A percentile compares a stretch with the other conserved stretches of the same genome.
Conservation (phyloP, 2,113 vertebrate species). For the Strix aluco region DNA sequence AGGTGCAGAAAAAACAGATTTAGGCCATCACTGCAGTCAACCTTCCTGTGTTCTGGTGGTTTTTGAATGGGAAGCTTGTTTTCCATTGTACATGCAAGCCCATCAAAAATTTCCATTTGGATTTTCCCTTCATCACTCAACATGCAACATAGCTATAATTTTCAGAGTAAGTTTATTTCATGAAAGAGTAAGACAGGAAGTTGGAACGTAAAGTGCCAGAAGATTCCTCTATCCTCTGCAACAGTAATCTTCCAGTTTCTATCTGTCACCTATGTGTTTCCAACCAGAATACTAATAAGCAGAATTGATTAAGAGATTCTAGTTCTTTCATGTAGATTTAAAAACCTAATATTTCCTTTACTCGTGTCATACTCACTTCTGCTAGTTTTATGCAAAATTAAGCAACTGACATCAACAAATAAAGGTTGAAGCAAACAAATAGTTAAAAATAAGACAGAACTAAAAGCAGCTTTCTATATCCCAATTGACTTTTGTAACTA, state of each 20-base stretch:
- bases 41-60: fast-evolving
- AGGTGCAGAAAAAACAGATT: not conserved
- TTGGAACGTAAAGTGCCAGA: not conserved
- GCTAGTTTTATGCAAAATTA: not conserved
- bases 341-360: not conserved
- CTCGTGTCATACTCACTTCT: not conserved
- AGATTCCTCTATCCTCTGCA: not conserved
- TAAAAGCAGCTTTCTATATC: not conserved
- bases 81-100: not conserved
- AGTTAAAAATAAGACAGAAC: not conserved
- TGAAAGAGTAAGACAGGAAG: not conserved
- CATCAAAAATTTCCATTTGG: fast-evolving
- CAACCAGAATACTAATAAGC: not conserved
- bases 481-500: not conserved
- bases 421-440: not conserved
- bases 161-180: not conserved
- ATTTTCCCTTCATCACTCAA: not conserved
- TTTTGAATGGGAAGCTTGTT: not conserved
- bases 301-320: not conserved
- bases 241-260: not conserved
- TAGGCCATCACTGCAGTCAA: not conserved
- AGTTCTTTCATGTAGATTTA: not conserved
- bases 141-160: not conserved
- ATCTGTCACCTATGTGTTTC: not conserved
- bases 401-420: not conserved